These are phyloP conservation scores for Champsocephalus gunnari DNA, from an alignment of 2,797 vertebrate genomes.

Conservation along the genomic window DNA sequence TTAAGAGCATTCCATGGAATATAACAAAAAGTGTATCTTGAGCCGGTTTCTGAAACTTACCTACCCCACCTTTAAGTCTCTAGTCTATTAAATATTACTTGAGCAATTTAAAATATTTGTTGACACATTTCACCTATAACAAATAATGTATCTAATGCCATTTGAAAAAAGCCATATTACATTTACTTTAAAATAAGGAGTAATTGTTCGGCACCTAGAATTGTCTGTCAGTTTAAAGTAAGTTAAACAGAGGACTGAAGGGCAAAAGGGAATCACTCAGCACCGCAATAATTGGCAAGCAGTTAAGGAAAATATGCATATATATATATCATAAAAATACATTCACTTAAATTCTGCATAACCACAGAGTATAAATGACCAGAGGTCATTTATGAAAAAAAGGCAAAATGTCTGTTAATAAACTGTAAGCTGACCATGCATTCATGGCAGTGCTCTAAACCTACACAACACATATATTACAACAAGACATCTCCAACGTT, in stretches of 20 bases:
- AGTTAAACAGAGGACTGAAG: slow-evolving; percentile 15
- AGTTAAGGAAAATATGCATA: slow-evolving; percentile 12
- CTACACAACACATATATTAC: background rate
- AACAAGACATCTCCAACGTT: background rate
- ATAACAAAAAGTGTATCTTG: too few species aligned
- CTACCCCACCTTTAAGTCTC: background rate
- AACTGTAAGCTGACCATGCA: slow-evolving; percentile 21
- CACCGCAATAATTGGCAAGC: slow-evolving; percentile 26
- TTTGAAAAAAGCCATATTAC: too few species aligned
- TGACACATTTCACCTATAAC: too few species aligned
- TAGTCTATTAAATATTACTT: too few species aligned
- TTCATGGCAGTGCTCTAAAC: slow-evolving; percentile 9
- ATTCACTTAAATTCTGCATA: background rate
- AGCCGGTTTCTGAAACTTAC: too few species aligned
- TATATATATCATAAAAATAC: slow-evolving; percentile 15
- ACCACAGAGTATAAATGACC: slow-evolving; percentile 3
- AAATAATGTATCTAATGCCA: too few species aligned
- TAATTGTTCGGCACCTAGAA: background rate
- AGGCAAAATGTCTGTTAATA: background rate
- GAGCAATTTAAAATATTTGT: too few species aligned
- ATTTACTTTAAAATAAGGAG: too few species aligned
- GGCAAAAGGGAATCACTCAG: slow-evolving; percentile 19
- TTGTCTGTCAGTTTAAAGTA: slow-evolving; percentile 36
- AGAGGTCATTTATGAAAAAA: background rate
- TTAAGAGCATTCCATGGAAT: too few species aligned